Base-by-base conservation (phyloP, 2,888 invertebrate genomes). In the Nemotelus nigrinus region DNA sequence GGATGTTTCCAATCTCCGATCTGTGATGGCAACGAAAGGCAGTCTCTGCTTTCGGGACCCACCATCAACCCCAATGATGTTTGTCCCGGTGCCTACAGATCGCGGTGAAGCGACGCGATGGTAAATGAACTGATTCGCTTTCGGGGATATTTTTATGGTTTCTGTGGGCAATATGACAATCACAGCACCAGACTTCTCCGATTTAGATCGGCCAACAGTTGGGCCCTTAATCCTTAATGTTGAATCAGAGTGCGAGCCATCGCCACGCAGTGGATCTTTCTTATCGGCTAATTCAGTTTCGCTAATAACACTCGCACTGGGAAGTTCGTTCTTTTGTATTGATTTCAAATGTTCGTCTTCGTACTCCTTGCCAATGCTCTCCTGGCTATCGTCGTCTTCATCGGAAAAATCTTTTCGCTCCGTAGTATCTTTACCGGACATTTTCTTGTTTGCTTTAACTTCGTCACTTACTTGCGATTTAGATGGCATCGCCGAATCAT, bases 21-120 rank as follows among this genome's bases (percentile, higher is more conserved):
- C 87, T 76, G 87, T 87, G 78, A 87, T 87, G 79, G 87, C 87
- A 76, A 87, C 87, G 81, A 87, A 87, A 2, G 87, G 87, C 78
- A 87, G 80, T 44, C 86, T 84, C 80, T 87, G 86, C 79, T 86
- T 86, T 39, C 83, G 85, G 65, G 70, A 55, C 8, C 78, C 79
- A n/a, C 77, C 77, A 39, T 67, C 65, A 43, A 77, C 78, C 2
- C 76, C 78, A n/a, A 67, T 58, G 50, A 83, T 84, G 8, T 81
- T 81, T 53, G 81, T 79, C 43, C 84, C 84, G 10, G 83, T 82
- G 45, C 84, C 85, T 48, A 84, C 83, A 2, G 84, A 77, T 71
- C 84, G 83, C 3, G 85, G 84, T 65, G 84, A 85, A 4, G 84
- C 83, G 1, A 86, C 86, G 39, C 87, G 84, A 83, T 87, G 87